These are phyloP conservation scores for Micronisus gabar DNA, from an alignment of 2,113 vertebrate genomes.

Conservation along the genomic window DNA sequence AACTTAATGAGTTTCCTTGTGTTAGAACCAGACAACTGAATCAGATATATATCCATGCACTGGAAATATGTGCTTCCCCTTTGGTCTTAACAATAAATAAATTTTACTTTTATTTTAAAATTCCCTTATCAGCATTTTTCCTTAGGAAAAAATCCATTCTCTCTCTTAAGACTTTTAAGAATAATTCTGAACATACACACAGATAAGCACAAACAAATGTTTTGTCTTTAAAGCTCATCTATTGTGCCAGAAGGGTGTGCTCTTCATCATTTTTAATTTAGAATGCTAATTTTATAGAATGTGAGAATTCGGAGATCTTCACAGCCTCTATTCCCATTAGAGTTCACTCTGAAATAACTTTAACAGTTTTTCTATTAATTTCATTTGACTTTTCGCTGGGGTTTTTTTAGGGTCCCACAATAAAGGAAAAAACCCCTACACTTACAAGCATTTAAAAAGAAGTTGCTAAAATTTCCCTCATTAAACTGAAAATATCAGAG, in stretches of 20 bases:
- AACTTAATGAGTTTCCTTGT: not conserved
- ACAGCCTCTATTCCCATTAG: not conserved
- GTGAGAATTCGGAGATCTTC: not conserved
- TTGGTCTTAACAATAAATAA: not conserved
- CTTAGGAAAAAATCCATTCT: not conserved
- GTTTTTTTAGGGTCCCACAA: not conserved
- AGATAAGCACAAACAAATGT: not conserved
- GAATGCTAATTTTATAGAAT: not conserved
- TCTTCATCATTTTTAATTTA: slow-evolving; percentile 5
- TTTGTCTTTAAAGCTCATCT: slow-evolving; percentile 1
- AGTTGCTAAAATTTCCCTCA: not conserved
- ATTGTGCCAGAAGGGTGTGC: not conserved
- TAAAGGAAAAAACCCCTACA: not conserved
- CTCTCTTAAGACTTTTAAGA: not conserved
- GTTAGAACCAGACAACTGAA: not conserved
- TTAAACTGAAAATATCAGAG: not conserved
- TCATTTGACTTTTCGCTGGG: not conserved
- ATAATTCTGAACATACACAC: not conserved
- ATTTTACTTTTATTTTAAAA: not conserved
- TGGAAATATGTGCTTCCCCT: not conserved
- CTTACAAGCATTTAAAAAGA: not conserved
- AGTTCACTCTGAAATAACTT: not conserved
- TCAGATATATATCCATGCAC: not conserved
- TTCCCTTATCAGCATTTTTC: not conserved
- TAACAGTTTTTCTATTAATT: not conserved